Evolutionary conservation across 1,140 invertebrate genomes (phyloP).

Genomic region (Andrena cerasifolii): DNA sequence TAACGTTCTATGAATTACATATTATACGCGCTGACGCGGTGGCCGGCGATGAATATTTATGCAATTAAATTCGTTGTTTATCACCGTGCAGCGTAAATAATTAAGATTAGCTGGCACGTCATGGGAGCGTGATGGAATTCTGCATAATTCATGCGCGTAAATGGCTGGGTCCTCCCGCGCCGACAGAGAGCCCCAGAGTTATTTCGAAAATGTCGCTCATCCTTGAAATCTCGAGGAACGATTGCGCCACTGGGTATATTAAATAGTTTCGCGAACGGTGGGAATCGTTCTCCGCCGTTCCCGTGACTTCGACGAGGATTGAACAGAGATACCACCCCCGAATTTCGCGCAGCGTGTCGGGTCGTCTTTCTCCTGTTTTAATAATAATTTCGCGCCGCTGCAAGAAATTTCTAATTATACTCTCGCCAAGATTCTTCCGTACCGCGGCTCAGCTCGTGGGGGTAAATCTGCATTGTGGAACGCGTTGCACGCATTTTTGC

Average conservation of each 20-base stretch:
- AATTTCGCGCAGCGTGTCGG: not conserved
- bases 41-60: slow-evolving; percentile 28
- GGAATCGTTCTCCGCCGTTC: slow-evolving; percentile 4
- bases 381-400: not conserved
- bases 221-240: not conserved
- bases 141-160: slow-evolving; percentile 14
- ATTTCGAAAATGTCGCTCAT: not conserved
- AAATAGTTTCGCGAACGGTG: not conserved
- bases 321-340: not conserved
- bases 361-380: not conserved
- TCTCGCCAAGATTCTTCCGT: not conserved
- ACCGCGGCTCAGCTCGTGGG: too few species aligned
- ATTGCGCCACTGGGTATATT: not conserved
- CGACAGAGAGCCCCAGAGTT: not conserved
- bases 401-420: not conserved
- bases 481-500: not conserved
- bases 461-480: not conserved
- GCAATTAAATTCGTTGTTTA: slow-evolving; percentile 41
- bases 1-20: slow-evolving; percentile 42
- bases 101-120: slow-evolving; percentile 18
- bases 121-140: slow-evolving; percentile 11
- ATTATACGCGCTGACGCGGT: slow-evolving; percentile 8
- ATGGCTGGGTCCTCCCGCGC: not conserved
- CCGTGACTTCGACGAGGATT: not conserved
- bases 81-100: slow-evolving; percentile 10